These are phyloP conservation scores for Clunio marinus DNA, from an alignment of 2,888 invertebrate species.

Conservation along the genomic window DNA sequence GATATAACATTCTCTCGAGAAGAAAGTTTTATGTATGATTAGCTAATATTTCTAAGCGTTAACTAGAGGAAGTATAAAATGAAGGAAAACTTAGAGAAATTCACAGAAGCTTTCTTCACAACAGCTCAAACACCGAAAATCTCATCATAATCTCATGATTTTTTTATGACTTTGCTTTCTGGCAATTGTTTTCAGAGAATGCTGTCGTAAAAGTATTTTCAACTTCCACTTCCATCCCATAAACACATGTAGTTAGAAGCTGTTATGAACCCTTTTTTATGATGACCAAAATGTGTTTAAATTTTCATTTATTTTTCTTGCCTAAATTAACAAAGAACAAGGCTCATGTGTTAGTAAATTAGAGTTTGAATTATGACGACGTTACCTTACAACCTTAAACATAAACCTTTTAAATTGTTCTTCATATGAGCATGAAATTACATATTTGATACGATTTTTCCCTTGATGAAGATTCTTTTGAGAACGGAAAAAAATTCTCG, in stretches of 20 bases:
- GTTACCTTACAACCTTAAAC: not conserved
- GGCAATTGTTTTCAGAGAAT: no score
- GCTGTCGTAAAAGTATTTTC: conserved; percentile 13
- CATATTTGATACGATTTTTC: conserved; percentile 8
- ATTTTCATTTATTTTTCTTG: not conserved
- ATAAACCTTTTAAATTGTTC: conserved; percentile 18
- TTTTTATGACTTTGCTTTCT: conserved; percentile 3
- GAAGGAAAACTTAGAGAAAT: no score
- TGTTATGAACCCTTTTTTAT: not conserved
- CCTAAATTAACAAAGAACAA: not conserved
- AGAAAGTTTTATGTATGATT: not conserved
- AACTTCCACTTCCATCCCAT: not conserved
- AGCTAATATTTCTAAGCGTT: not conserved
- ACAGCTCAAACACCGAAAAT: conserved; percentile 12
- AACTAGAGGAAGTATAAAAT: conserved; percentile 4
- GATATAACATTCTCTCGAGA: not conserved
- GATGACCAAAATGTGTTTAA: not conserved
- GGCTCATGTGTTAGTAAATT: not conserved
- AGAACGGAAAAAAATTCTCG: not conserved
- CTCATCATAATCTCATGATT: conserved; percentile 12
- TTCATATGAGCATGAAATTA: conserved; percentile 14
- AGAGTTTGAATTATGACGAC: no score
- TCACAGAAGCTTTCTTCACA: not conserved
- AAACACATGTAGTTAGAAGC: not conserved
- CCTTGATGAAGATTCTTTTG: conserved; percentile 21